These are phyloP conservation scores for Sardinella longiceps DNA, from an alignment of 2,797 vertebrate genomes.

Conservation along the genomic window DNA sequence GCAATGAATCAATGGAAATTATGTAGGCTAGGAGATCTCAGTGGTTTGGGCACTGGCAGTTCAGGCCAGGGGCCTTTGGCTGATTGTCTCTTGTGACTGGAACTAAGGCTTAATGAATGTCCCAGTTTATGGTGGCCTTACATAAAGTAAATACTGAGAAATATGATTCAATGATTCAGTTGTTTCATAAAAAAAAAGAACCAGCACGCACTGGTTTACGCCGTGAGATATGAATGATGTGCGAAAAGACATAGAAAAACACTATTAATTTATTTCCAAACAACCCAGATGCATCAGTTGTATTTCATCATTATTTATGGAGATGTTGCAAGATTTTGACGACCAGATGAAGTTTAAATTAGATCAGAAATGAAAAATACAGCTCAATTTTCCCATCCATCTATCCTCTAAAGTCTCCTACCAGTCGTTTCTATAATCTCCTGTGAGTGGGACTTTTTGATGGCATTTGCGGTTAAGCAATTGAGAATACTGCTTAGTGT, in stretches of 20 bases:
- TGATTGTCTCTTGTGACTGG: too few relatives aligned
- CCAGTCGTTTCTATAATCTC: not conserved
- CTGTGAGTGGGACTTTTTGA: not conserved
- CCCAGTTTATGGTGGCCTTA: not conserved
- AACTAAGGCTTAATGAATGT: too few relatives aligned
- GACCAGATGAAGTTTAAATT: not conserved
- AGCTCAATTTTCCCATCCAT: not conserved
- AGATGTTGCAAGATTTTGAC: not conserved
- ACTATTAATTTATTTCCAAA: not conserved
- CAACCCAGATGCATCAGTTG: not conserved
- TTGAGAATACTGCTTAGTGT: not conserved
- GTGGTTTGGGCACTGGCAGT: too few relatives aligned
- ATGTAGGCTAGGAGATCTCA: too few relatives aligned
- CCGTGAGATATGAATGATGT: not conserved
- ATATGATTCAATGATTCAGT: not conserved
- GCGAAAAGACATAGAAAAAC: too few relatives aligned
- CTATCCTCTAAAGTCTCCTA: not conserved
- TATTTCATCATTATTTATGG: not conserved
- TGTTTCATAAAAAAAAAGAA: not conserved
- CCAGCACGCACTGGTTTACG: not conserved
- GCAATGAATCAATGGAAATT: too few relatives aligned
- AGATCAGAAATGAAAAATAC: constrained; percentile 13
- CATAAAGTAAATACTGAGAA: not conserved
- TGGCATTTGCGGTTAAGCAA: not conserved
- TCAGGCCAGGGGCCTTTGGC: too few relatives aligned